Base-by-base conservation (phyloP, 2,113 vertebrate species). In the Ursus arctos region DNA sequence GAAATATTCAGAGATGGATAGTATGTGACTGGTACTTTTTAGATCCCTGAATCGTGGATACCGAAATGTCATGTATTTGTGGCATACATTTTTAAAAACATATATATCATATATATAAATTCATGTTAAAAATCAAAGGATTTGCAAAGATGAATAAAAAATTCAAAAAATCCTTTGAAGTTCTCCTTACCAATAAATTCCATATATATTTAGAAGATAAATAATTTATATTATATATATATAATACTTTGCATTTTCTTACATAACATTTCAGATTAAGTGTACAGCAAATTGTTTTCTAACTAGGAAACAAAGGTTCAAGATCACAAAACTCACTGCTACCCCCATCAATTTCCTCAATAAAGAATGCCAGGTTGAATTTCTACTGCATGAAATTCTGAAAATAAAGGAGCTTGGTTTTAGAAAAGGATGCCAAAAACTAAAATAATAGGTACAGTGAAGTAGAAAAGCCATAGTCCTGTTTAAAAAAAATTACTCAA, bases 71-170 rank as follows among this genome's bases (percentile, higher is more conserved):
- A 28, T 47, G 67, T 74, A 24, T 91, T 91, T 97, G 91, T 36
- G 55, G 14, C 26, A 97, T 82, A 10, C 36, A 88, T 47, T 97
- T 97, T 97, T 92, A 92, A 98, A 98, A 87, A 74, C 63, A 88
- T 21, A 79, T 16, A 21, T 49, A 57, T n/a, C 2, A 28, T 10
- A 11, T 28, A 28, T 13, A 74, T 36, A 53, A 65, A 19, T 59
- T 51, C 11, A 79, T 90, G 53, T 21, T 79, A 71, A 90, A 76
- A 74, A 33, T 36, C 77, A 36, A 72, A 61, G 16, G 26, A 76
- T 61, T 57, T 49, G 33, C 22, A 91, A 82, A 93, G 4, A 55
- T 1, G 97, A 22, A 2, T 26, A 4, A 0, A 65, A 26, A 91
- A 53, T 43, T 72, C 9, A 72, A 43, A 80, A 80, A 53, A 79